Base-by-base conservation (phyloP, 2,113 vertebrate genomes). In the Seriola quinqueradiata region DNA sequence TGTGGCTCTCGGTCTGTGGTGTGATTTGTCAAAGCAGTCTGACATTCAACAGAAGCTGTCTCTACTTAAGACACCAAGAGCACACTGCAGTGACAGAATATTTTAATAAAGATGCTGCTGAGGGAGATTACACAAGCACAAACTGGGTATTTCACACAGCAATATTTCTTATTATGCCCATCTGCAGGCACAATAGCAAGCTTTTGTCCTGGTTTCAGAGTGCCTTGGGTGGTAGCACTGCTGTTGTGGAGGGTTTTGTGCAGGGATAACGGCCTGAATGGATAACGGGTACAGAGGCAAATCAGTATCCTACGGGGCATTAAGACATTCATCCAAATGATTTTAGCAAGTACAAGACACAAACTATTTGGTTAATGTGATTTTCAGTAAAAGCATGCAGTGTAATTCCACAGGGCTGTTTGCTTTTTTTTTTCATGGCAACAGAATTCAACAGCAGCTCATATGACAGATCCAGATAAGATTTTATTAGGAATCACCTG, bases 101-200 rank as follows among this genome's bases (percentile, higher is more conserved):
- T 87, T 88, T 88, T 78, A 91, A 81, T 90, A 87, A 81, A 91
- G 75, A 85, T 67, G 65, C 80, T 66, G 71, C 73, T 67, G 77
- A 84, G 66, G 79, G 79, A 90, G 78, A 90, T 89, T 86, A 71
- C 60, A 82, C 82, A 67, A 75, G 67, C 75, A 50, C 84, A 79
- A 82, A 87, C 80, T 72, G 70, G 57, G 57, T 75, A 69, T 60
- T 91, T 81, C 82, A 86, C 60, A 67, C 66, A 40, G 75, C 70
- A 70, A 67, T 79, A 80, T 88, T 83, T 86, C 65, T 83, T 87
- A 79, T 87, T 88, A 70, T 75, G 65, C 38, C 79, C 79, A 73
- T 80, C 84, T 84, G 79, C 55, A 70, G 75, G 38, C 66, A 71
- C 70, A 78, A 75, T 70, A 72, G 83, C 34, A n/a, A 55, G 61